phyloP scores from a whole-genome alignment of 2,797 vertebrate genomes.

The Austrolebias charrua region DNA sequence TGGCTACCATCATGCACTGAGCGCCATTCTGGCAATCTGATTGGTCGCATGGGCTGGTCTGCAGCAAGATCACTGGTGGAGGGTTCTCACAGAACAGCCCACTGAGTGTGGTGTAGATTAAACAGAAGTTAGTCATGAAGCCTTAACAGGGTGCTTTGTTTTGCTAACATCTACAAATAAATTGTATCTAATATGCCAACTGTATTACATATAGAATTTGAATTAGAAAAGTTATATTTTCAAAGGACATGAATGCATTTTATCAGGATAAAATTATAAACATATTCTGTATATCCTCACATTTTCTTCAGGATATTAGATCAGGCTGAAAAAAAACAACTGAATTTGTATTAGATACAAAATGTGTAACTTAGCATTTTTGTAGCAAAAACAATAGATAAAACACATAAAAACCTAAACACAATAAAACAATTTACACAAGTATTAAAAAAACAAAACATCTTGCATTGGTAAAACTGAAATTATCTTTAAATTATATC shows the following conservation, averaged over 20 bases:
- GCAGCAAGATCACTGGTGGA: conserved; percentile 94
- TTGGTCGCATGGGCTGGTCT: conserved; percentile 95
- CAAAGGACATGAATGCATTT: conserved; percentile 4
- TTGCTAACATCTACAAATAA: conserved; percentile 13
- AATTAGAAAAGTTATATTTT: conserved; percentile 3
- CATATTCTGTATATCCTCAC: neutral
- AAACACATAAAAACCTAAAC: neutral
- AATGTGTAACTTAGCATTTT: neutral
- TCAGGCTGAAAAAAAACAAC: neutral
- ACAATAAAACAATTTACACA: neutral
- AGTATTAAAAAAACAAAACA: neutral
- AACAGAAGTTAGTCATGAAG: conserved; percentile 37
- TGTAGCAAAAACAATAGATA: neutral
- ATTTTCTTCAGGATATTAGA: neutral
- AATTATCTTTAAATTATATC: conserved; percentile 3
- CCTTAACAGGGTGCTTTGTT: conserved; percentile 28
- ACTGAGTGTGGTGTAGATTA: conserved; percentile 63
- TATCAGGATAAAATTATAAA: conserved; percentile 1
- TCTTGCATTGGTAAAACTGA: neutral
- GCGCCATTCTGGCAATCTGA: conserved; percentile 92
- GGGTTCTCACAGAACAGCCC: conserved; percentile 93
- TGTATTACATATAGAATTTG: neutral
- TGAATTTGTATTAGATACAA: neutral
- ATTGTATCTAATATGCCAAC: conserved; percentile 6
- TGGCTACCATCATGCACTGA: conserved; percentile 87